phyloP scores from a whole-genome alignment of 2,797 vertebrate species.

The Aulostomus chinensis region DNA sequence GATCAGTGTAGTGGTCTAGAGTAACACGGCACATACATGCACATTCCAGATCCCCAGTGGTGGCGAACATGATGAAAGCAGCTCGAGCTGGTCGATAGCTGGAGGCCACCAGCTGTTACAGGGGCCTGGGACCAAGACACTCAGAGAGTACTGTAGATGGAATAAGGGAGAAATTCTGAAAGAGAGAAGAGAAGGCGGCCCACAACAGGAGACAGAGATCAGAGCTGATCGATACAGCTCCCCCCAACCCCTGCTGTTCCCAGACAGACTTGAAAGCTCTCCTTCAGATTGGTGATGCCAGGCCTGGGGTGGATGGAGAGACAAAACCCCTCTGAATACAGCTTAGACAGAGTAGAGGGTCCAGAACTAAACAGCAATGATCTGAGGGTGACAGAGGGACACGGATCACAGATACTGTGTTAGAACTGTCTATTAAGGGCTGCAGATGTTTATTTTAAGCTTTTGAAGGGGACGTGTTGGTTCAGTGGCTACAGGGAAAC shows the following conservation, averaged over 20 bases:
- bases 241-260: conserved; percentile 46
- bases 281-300: conserved; percentile 18
- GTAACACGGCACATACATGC: too few relatives aligned
- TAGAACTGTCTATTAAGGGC: too few relatives aligned
- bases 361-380: too few relatives aligned
- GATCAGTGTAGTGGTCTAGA: too few relatives aligned
- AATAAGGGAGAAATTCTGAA: conserved; percentile 39
- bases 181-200: conserved; percentile 12
- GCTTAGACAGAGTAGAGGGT: too few relatives aligned
- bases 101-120: conserved; percentile 55
- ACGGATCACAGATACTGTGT: too few relatives aligned
- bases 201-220: conserved; percentile 46
- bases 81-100: conserved; percentile 41
- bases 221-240: conserved; percentile 48
- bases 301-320: background rate
- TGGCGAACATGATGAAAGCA: conserved; percentile 40
- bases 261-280: conserved; percentile 19
- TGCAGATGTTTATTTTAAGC: too few relatives aligned
- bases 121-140: conserved; percentile 49
- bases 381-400: background rate
- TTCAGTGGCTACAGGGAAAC: too few relatives aligned
- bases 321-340: conserved; percentile 5
- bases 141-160: conserved; percentile 40
- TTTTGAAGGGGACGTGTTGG: too few relatives aligned
- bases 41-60: conserved; percentile 31